phyloP scores from a whole-genome alignment of 1,140 invertebrate species.

The Heliothis virescens region DNA sequence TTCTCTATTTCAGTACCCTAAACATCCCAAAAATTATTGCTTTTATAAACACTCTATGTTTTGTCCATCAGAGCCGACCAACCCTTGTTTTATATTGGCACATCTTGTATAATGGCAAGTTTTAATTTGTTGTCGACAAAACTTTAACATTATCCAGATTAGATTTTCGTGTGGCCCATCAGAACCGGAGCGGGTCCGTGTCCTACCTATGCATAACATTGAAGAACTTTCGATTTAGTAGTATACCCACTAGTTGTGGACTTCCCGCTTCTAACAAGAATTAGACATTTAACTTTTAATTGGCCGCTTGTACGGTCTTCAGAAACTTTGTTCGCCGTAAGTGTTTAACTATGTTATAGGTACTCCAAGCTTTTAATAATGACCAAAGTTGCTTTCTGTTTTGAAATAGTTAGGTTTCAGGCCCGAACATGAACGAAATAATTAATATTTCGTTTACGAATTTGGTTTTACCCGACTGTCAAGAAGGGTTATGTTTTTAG shows the following conservation, averaged over 20 bases:
- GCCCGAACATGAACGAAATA: slow-evolving; percentile 34
- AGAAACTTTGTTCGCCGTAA: slow-evolving; percentile 73
- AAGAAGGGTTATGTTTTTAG: too few relatives aligned
- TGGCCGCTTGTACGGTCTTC: slow-evolving; percentile 81
- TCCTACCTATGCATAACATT: slow-evolving; percentile 62
- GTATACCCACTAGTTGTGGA: slow-evolving; percentile 69
- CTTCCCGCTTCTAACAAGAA: slow-evolving; percentile 79
- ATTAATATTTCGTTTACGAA: slow-evolving; percentile 12
- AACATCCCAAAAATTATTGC: not conserved
- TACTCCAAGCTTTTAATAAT: slow-evolving; percentile 70
- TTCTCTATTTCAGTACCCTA: too few relatives aligned
- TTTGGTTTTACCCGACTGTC: not conserved
- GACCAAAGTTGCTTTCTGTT: slow-evolving; percentile 37
- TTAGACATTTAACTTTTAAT: slow-evolving; percentile 85
- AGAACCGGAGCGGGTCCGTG: slow-evolving; percentile 50
- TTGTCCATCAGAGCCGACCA: too few relatives aligned
- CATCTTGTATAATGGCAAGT: not conserved
- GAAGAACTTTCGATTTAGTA: slow-evolving; percentile 71
- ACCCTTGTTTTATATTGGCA: slow-evolving; percentile 14
- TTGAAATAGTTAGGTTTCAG: slow-evolving; percentile 39
- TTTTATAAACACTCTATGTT: not conserved
- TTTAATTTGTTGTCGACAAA: slow-evolving; percentile 42
- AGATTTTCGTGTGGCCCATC: slow-evolving; percentile 40
- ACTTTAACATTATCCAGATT: slow-evolving; percentile 51
- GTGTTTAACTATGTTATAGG: slow-evolving; percentile 78